A percentile compares a stretch with the other conserved stretches of the same genome.
These are phyloP conservation scores for Dusona sp. DNA, from an alignment of 2,888 invertebrate species.

Conservation along the genomic window DNA sequence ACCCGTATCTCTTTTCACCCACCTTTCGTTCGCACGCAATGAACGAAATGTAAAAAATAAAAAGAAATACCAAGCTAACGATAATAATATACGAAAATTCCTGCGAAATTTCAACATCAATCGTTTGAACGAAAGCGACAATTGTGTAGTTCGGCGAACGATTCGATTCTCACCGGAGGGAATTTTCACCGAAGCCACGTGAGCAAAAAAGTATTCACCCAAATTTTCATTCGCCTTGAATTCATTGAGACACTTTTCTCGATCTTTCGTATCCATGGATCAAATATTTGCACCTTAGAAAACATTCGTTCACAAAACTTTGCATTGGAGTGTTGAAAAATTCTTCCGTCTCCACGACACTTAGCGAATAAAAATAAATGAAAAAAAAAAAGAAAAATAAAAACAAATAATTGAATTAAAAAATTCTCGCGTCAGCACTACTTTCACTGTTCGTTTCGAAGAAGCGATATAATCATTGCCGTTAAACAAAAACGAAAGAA, in stretches of 20 bases:
- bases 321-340: neutral
- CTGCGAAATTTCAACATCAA: neutral
- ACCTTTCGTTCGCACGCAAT: constrained; percentile 11
- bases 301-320: constrained; percentile 5
- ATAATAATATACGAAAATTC: constrained; percentile 8
- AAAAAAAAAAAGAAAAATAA: neutral
- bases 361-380: neutral
- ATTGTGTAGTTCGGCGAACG: neutral
- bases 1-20: constrained; percentile 42
- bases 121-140: neutral
- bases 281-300: neutral
- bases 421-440: constrained; percentile 10
- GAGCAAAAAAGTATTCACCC: neutral
- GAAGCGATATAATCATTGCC: neutral
- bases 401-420: neutral
- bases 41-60: constrained; percentile 7
- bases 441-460: constrained; percentile 30
- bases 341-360: neutral
- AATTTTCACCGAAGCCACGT: neutral
- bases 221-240: constrained; percentile 52
- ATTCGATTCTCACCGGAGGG: no score
- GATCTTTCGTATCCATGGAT: constrained; percentile 48
- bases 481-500: constrained; percentile 25
- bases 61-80: neutral
- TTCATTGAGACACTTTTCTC: constrained; percentile 48